Evolutionary conservation across 2,113 vertebrate genomes (phyloP).

Genomic region (Etheostoma cragini): DNA sequence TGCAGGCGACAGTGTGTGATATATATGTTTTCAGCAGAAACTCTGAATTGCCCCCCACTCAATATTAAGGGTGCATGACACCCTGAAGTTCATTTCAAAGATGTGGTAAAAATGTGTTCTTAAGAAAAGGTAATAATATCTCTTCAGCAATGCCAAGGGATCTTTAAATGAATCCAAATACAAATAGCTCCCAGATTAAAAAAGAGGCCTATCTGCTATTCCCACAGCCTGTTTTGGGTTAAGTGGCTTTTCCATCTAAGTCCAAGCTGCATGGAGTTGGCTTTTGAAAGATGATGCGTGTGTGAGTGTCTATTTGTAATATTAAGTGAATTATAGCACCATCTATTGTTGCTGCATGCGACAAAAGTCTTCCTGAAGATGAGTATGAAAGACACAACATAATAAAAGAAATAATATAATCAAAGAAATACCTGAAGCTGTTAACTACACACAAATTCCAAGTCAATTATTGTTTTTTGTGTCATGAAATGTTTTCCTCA

Average conservation of each 20-base stretch:
- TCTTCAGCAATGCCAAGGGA: conserved; percentile 30
- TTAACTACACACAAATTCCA: conserved; percentile 2
- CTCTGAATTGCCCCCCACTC: neutral
- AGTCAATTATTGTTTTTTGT: conserved; percentile 31
- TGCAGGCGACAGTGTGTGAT: neutral
- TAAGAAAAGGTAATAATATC: conserved; percentile 21
- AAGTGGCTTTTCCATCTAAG: conserved; percentile 51
- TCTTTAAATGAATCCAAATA: conserved; percentile 42
- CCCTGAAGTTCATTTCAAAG: neutral
- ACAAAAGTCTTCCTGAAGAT: conserved; percentile 5
- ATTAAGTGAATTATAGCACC: conserved; percentile 31
- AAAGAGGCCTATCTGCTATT: conserved; percentile 40
- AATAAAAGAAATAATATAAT: conserved; percentile 18
- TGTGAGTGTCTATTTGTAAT: conserved; percentile 33
- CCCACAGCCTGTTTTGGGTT: conserved; percentile 59
- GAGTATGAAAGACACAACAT: neutral
- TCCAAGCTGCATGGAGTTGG: conserved; percentile 46
- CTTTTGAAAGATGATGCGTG: conserved; percentile 20
- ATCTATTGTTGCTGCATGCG: conserved; percentile 16
- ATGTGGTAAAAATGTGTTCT: neutral
- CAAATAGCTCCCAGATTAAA: conserved; percentile 61
- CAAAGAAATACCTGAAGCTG: neutral
- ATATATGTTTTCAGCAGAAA: neutral
- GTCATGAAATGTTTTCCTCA: neutral
- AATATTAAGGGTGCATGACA: neutral